These are phyloP conservation scores for Samia ricini DNA, from an alignment of 1,140 invertebrate genomes.

Conservation along the genomic window DNA sequence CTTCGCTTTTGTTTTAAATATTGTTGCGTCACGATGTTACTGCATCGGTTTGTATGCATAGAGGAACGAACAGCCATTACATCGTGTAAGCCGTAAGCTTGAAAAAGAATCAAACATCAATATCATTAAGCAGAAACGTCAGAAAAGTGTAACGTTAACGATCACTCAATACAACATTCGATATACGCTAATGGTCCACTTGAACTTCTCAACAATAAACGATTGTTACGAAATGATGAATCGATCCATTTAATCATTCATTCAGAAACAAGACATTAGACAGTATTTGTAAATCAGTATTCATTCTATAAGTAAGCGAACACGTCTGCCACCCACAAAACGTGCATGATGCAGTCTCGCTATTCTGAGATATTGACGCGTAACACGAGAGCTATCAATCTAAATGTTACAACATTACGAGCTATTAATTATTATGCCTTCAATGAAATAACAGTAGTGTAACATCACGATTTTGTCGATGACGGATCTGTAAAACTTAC, in stretches of 20 bases:
- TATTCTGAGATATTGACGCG: constrained; percentile 41
- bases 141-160: constrained; percentile 12
- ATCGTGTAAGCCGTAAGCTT: neutral
- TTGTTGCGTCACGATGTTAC: neutral
- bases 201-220: constrained; percentile 30
- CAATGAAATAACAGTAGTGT: constrained; percentile 62
- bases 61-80: neutral
- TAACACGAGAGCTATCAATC: constrained; percentile 68
- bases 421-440: constrained; percentile 68
- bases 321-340: constrained; percentile 45
- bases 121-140: neutral
- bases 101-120: neutral
- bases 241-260: constrained; percentile 51
- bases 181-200: constrained; percentile 24
- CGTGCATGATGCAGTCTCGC: constrained; percentile 21
- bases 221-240: constrained; percentile 52
- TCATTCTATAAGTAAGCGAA: constrained; percentile 13
- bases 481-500: constrained; percentile 13
- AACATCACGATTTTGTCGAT: constrained; percentile 43
- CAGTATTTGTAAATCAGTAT: constrained; percentile 36
- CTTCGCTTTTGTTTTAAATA: neutral
- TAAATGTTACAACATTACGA: constrained; percentile 51
- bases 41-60: neutral
- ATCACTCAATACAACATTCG: constrained; percentile 11
- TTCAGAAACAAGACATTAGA: constrained; percentile 29